Evolutionary conservation across 2,113 vertebrate genomes (phyloP).

Genomic region (Hemiprocne comata): DNA sequence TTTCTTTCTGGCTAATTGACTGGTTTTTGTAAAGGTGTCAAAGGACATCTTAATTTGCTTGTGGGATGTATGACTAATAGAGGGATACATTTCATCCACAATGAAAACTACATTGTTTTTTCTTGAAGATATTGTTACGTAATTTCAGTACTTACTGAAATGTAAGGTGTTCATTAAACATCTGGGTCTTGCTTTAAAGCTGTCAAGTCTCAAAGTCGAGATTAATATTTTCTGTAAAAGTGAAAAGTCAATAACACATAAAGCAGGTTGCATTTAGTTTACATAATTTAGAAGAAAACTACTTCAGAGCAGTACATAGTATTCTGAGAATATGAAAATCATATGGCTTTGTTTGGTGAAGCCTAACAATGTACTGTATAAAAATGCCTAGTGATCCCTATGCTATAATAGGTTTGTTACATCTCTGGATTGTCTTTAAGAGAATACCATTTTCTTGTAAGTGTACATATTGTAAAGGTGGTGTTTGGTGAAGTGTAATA

Average conservation of each 20-base stretch:
- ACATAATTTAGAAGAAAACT: neutral
- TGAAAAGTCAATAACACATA: neutral
- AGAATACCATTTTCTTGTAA: neutral
- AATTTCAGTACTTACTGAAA: neutral
- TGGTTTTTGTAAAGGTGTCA: neutral
- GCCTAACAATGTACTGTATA: neutral
- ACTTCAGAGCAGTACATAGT: neutral
- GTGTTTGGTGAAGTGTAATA: neutral
- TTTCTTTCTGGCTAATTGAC: neutral
- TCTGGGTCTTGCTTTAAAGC: constrained; percentile 1
- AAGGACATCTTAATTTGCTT: constrained; percentile 26
- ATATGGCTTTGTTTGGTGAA: neutral
- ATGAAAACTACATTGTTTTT: constrained; percentile 3
- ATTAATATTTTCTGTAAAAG: constrained; percentile 4
- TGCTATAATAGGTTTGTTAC: neutral
- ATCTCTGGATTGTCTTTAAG: neutral
- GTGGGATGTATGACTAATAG: neutral
- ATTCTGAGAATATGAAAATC: neutral
- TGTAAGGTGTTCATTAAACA: constrained; percentile 19
- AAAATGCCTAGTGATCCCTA: neutral
- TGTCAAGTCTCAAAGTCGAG: constrained; percentile 11
- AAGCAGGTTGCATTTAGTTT: constrained; percentile 12
- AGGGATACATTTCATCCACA: neutral
- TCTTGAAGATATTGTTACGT: neutral
- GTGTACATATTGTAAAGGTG: neutral